Evolutionary conservation across 2,888 invertebrate species (phyloP).

Genomic region (Eilema griseolum): DNA sequence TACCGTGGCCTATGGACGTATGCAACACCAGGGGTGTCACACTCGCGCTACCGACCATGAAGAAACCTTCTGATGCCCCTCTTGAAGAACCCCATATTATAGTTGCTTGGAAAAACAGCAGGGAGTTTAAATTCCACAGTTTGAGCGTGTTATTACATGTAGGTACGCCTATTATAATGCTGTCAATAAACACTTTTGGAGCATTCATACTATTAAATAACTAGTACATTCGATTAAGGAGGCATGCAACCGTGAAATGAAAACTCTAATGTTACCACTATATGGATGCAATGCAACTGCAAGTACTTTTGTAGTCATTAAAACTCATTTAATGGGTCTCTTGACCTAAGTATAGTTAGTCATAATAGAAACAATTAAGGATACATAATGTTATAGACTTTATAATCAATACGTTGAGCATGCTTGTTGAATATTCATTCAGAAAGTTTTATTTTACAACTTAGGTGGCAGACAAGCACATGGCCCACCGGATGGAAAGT

Average conservation of each 20-base stretch:
- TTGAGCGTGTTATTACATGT: background rate
- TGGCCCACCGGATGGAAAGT: too few species aligned
- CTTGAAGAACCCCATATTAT: too few species aligned
- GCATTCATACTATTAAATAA: conserved; percentile 66
- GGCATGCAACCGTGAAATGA: conserved; percentile 74
- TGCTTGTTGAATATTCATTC: background rate
- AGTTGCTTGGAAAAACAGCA: too few species aligned
- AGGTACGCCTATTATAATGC: conserved; percentile 27
- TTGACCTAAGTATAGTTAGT: conserved; percentile 51
- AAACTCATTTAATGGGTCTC: conserved; percentile 58
- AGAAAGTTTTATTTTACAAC: too few species aligned
- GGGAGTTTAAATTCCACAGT: background rate
- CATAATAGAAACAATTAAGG: conserved; percentile 15
- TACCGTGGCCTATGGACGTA: too few species aligned
- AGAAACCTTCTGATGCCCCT: too few species aligned
- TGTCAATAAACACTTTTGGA: conserved; percentile 63
- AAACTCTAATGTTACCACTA: conserved; percentile 57
- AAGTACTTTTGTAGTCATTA: conserved; percentile 43
- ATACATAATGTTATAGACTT: background rate
- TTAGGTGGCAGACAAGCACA: too few species aligned
- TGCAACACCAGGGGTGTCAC: too few species aligned
- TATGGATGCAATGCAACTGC: conserved; percentile 48
- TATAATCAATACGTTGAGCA: background rate
- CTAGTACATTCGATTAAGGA: conserved; percentile 70
- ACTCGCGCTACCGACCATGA: too few species aligned